phyloP scores from a whole-genome alignment of 2,113 vertebrate genomes.

The Seriola quinqueradiata region DNA sequence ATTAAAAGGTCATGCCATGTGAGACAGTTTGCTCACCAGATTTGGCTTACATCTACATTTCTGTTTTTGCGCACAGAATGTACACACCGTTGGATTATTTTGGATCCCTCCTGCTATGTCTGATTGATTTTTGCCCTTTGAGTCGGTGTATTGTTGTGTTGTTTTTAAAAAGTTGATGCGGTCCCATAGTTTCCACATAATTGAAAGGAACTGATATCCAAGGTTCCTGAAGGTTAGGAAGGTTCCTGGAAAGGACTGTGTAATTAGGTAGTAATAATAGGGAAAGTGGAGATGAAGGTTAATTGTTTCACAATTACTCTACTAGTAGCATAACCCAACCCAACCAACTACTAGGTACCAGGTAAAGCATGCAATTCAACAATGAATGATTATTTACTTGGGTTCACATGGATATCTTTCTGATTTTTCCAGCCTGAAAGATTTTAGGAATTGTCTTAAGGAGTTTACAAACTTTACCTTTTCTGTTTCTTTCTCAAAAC shows the following conservation, averaged over 20 bases:
- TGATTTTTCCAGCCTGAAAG: too few species aligned
- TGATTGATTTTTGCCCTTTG: constrained; percentile 46
- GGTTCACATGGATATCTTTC: background rate
- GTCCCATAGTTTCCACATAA: background rate
- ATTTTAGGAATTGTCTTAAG: background rate
- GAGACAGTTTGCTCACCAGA: constrained; percentile 49
- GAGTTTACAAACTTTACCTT: background rate
- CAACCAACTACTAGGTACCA: too few species aligned
- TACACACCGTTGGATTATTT: constrained; percentile 14
- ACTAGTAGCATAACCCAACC: background rate
- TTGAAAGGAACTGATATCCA: background rate
- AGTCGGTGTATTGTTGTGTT: background rate
- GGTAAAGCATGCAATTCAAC: too few species aligned
- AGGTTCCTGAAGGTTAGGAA: background rate
- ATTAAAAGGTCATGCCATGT: constrained; percentile 72
- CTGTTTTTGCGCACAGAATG: constrained; percentile 34
- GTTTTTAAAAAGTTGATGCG: constrained; percentile 14
- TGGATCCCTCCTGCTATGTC: background rate
- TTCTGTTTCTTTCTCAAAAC: background rate
- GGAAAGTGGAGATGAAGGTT: background rate
- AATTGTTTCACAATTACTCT: background rate
- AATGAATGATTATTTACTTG: background rate
- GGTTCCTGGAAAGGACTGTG: background rate
- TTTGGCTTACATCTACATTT: constrained; percentile 57
- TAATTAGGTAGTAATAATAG: background rate